Conservation (phyloP, 2,797 vertebrate species). For the Gymnoscopelus microlampas region DNA sequence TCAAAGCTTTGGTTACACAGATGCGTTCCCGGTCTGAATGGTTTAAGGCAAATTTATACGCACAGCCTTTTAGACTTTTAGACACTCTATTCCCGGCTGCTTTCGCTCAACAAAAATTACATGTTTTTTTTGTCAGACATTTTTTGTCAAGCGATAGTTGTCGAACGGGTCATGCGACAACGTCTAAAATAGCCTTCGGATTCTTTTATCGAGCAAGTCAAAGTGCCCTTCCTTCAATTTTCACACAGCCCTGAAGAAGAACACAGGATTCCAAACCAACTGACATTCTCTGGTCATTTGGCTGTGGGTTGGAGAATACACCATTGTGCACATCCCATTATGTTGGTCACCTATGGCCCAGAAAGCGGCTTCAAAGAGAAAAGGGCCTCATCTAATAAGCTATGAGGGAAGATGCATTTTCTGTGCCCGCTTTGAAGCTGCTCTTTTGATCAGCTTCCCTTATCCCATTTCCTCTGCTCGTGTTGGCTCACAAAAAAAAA, state of each 20-base stretch:
- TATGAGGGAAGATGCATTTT: constrained; percentile 62
- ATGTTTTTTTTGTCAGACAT: too few species aligned
- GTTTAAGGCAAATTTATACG: too few species aligned
- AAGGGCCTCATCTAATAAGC: constrained; percentile 67
- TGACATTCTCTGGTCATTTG: constrained; percentile 34
- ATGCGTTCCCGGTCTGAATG: too few species aligned
- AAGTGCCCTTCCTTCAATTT: constrained; percentile 20
- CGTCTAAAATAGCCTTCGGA: background rate
- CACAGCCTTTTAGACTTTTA: too few species aligned
- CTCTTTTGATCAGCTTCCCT: constrained; percentile 80
- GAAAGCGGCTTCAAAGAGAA: constrained; percentile 73
- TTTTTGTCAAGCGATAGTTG: too few species aligned
- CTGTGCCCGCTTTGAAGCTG: constrained; percentile 78
- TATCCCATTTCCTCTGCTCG: constrained; percentile 56
- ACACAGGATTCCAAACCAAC: constrained; percentile 17
- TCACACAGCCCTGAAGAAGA: constrained; percentile 41
- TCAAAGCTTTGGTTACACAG: too few species aligned
- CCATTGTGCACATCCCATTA: constrained; percentile 69
- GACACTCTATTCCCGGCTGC: too few species aligned
- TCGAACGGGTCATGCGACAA: too few species aligned
- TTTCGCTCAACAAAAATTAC: too few species aligned
- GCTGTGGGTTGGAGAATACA: constrained; percentile 34
- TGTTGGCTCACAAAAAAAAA: constrained; percentile 64
- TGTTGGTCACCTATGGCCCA: constrained; percentile 73
- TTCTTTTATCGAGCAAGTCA: constrained; percentile 14